Evolutionary conservation across 2,797 vertebrate species (phyloP).

Genomic region (Danio aesculapii): DNA sequence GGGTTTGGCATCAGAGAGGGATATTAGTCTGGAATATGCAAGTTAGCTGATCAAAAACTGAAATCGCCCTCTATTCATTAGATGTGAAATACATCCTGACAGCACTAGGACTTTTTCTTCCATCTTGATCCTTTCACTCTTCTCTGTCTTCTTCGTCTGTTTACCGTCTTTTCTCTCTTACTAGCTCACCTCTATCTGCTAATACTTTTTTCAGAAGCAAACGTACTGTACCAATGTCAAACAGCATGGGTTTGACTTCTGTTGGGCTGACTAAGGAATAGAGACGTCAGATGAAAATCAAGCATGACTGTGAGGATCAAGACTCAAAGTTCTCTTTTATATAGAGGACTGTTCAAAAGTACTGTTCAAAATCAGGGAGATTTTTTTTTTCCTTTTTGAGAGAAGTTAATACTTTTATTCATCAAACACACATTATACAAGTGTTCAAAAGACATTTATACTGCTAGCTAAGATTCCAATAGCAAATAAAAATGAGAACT

Average conservation of each 20-base stretch:
- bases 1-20: constrained; percentile 3
- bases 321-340: not conserved
- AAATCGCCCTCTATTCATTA: not conserved
- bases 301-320: not conserved
- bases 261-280: constrained; percentile 7
- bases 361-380: not conserved
- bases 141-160: not conserved
- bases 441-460: not conserved
- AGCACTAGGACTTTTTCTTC: not conserved
- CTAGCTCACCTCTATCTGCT: constrained; percentile 21
- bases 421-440: not conserved
- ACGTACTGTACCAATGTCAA: not conserved
- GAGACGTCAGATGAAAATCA: constrained; percentile 7
- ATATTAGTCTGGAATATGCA: constrained; percentile 1
- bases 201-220: constrained; percentile 29
- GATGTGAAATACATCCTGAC: constrained; percentile 12
- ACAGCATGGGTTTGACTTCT: constrained; percentile 10
- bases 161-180: not conserved
- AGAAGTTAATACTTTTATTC: not conserved
- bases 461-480: too few relatives aligned
- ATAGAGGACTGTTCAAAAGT: not conserved
- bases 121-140: not conserved
- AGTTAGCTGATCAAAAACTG: constrained; percentile 21
- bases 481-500: too few relatives aligned
- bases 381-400: too few relatives aligned